Evolutionary conservation across 2,888 invertebrate genomes (phyloP).

Genomic region (Melieria crassipennis): DNA sequence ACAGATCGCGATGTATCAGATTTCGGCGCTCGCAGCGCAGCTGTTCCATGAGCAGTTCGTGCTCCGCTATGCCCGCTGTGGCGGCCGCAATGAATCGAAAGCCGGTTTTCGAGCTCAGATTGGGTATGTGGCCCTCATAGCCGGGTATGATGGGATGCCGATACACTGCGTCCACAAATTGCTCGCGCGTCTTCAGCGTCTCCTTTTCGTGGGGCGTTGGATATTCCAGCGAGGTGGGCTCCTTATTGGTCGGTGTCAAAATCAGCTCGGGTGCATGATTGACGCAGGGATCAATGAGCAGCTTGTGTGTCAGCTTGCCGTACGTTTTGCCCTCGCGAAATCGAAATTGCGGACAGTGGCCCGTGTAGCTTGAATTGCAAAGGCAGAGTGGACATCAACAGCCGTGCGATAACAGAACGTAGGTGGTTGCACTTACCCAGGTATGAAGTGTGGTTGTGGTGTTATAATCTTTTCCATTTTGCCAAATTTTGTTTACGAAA

Average conservation of each 20-base stretch:
- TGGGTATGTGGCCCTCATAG: constrained; percentile 75
- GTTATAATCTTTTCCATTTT: constrained; percentile 64
- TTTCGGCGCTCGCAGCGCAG: constrained; percentile 68
- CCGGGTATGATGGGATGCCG: constrained; percentile 79
- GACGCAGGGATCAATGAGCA: constrained; percentile 78
- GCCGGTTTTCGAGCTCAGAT: constrained; percentile 74
- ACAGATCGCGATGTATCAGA: constrained; percentile 52
- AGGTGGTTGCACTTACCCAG: constrained; percentile 69
- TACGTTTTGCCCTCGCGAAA: constrained; percentile 80
- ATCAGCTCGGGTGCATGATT: constrained; percentile 78
- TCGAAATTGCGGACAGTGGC: constrained; percentile 80
- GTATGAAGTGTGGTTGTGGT: constrained; percentile 78
- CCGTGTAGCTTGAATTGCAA: constrained; percentile 72
- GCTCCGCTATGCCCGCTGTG: constrained; percentile 78
- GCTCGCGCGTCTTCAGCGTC: constrained; percentile 72
- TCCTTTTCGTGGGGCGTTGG: constrained; percentile 76
- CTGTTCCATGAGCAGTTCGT: constrained; percentile 72
- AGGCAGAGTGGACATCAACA: neutral
- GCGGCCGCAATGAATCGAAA: constrained; percentile 78
- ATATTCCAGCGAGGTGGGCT: constrained; percentile 58
- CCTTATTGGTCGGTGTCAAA: constrained; percentile 68
- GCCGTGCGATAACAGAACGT: neutral
- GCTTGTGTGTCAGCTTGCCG: constrained; percentile 78
- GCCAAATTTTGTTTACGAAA: neutral
- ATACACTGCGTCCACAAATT: constrained; percentile 76